Evolutionary conservation across 92 coral and sea anemone genomes (phyloP).

Genomic region (Galaxea fascicularis): DNA sequence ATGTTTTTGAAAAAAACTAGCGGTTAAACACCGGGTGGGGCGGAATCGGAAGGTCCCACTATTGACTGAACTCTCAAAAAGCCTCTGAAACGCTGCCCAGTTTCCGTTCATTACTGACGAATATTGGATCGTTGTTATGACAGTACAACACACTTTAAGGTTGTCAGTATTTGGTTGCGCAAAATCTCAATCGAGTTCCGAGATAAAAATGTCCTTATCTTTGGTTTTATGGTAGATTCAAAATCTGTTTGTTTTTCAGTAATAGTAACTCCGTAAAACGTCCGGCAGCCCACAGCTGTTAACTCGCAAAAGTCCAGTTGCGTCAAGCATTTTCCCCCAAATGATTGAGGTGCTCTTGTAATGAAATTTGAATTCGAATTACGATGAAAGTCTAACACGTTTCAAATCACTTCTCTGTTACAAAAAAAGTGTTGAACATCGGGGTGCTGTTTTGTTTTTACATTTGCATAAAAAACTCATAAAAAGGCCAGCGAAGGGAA

Average conservation of each 20-base stretch:
- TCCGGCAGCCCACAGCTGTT: no score
- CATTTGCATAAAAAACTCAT: conserved; percentile 17
- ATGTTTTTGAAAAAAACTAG: not conserved
- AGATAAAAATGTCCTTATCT: not conserved
- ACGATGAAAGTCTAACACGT: no score
- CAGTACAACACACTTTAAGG: not conserved
- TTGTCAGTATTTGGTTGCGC: not conserved
- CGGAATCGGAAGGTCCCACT: not conserved
- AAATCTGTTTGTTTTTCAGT: not conserved
- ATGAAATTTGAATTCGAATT: no score
- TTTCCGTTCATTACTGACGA: not conserved
- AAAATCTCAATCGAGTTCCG: not conserved
- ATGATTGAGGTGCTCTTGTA: no score
- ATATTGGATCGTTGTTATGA: not conserved
- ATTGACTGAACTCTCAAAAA: not conserved
- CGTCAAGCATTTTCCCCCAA: no score
- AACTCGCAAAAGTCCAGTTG: not conserved
- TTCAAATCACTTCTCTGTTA: no score
- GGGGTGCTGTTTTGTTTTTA: not conserved
- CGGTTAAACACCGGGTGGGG: not conserved
- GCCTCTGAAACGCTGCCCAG: not conserved
- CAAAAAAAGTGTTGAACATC: not conserved
- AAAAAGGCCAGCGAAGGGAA: not conserved
- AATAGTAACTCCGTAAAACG: no score
- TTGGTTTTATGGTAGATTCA: not conserved